Evolutionary conservation across 2,113 vertebrate genomes (phyloP).

Genomic region (Sciurus niger): DNA sequence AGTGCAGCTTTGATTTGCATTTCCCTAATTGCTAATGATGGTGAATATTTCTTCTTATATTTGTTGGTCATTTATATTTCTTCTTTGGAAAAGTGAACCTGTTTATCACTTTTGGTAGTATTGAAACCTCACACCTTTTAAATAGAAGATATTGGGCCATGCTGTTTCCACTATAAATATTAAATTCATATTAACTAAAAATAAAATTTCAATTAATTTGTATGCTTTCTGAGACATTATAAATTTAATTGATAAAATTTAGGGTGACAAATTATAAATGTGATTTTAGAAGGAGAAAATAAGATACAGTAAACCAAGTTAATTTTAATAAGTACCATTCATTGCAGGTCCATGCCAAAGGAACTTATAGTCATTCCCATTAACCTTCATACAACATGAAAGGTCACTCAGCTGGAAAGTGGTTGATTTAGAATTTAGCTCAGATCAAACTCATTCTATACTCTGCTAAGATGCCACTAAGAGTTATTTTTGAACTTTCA

Average conservation of each 20-base stretch:
- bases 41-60: too few species aligned
- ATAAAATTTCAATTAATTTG: not conserved
- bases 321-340: constrained; percentile 21
- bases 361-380: not conserved
- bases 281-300: constrained; percentile 17
- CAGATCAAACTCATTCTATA: not conserved
- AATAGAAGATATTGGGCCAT: not conserved
- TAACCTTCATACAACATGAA: not conserved
- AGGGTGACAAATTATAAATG: not conserved
- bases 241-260: not conserved
- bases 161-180: not conserved
- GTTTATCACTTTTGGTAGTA: too few species aligned
- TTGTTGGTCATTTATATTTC: too few species aligned
- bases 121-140: not conserved
- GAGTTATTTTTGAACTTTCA: not conserved
- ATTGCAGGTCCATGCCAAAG: not conserved
- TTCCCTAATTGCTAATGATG: too few species aligned
- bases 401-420: not conserved
- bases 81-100: too few species aligned
- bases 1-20: too few species aligned
- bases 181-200: not conserved
- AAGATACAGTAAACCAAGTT: not conserved
- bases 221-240: not conserved
- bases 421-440: not conserved
- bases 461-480: not conserved